These are phyloP conservation scores for Oxycera nigricornis DNA, from an alignment of 2,888 invertebrate genomes.

Conservation along the genomic window DNA sequence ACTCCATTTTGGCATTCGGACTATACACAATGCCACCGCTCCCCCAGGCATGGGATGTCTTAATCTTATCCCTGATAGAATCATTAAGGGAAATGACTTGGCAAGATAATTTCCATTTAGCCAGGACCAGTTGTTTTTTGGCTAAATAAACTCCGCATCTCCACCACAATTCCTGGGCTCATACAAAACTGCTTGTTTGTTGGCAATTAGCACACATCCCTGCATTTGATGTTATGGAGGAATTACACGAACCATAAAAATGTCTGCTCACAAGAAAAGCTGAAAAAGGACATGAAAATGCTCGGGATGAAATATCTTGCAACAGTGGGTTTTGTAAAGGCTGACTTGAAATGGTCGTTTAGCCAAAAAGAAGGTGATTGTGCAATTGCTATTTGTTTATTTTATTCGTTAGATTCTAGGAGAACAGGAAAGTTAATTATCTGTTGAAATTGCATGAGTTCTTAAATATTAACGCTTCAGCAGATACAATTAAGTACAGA, in stretches of 20 bases:
- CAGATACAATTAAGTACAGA: too few relatives aligned
- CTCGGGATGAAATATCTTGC: too few relatives aligned
- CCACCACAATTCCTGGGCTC: not conserved
- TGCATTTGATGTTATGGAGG: slow-evolving; percentile 22
- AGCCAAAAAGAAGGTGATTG: too few relatives aligned
- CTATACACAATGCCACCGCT: slow-evolving; percentile 16
- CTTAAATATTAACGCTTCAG: too few relatives aligned
- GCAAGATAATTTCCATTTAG: slow-evolving; percentile 36
- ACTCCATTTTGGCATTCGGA: not conserved
- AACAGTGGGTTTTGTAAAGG: too few relatives aligned
- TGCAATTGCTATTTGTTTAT: too few relatives aligned
- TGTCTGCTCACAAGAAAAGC: too few relatives aligned
- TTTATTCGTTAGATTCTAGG: too few relatives aligned
- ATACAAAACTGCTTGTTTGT: slow-evolving; percentile 6
- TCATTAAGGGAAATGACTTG: slow-evolving; percentile 39
- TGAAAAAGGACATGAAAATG: too few relatives aligned
- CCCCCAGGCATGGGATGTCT: not conserved
- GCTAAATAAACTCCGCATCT: not conserved
- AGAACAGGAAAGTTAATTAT: too few relatives aligned
- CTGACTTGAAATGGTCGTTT: too few relatives aligned
- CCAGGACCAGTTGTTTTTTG: slow-evolving; percentile 18
- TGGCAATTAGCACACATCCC: slow-evolving; percentile 35
- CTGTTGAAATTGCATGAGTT: too few relatives aligned
- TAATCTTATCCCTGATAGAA: slow-evolving; percentile 36
- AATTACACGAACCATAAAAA: slow-evolving; percentile 25